phyloP scores from a whole-genome alignment of 2,888 invertebrate genomes.

The Callyntrura sp. region DNA sequence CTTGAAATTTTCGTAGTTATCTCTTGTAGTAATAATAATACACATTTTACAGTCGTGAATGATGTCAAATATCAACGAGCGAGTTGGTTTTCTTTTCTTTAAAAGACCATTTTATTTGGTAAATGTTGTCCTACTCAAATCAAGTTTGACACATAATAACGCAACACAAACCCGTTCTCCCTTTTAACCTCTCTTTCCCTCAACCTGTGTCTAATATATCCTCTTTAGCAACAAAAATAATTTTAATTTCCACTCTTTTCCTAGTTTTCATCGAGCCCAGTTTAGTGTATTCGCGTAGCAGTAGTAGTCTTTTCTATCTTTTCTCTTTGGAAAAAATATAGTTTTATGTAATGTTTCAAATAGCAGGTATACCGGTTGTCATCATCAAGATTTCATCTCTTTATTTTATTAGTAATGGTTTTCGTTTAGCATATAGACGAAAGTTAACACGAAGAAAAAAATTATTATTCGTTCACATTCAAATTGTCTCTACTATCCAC shows the following conservation, averaged over 20 bases:
- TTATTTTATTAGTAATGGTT: neutral
- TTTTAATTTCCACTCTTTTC: neutral
- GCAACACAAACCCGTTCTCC: neutral
- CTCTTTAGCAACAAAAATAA: neutral
- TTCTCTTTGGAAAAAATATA: slow-evolving; percentile 59
- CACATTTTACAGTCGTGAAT: slow-evolving; percentile 50
- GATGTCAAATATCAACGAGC: slow-evolving; percentile 37
- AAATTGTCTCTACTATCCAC: neutral
- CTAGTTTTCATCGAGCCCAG: slow-evolving; percentile 19
- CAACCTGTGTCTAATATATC: neutral
- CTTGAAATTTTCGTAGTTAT: slow-evolving; percentile 41
- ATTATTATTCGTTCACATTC: neutral
- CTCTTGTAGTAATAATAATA: slow-evolving; percentile 44
- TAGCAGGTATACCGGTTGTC: slow-evolving; percentile 78
- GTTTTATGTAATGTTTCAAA: slow-evolving; percentile 40
- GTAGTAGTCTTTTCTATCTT: slow-evolving; percentile 61
- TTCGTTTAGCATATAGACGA: slow-evolving; percentile 2
- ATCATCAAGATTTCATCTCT: slow-evolving; percentile 59
- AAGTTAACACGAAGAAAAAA: neutral
- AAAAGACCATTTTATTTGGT: neutral
- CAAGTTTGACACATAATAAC: no score
- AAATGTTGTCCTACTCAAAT: neutral
- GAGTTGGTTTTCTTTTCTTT: slow-evolving; percentile 16
- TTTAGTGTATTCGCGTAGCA: slow-evolving; percentile 4
- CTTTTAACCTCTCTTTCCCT: neutral